A percentile compares a stretch with the other conserved stretches of the same genome.
phyloP scores from a whole-genome alignment of 1,140 invertebrate species.

The Bombus ignitus region DNA sequence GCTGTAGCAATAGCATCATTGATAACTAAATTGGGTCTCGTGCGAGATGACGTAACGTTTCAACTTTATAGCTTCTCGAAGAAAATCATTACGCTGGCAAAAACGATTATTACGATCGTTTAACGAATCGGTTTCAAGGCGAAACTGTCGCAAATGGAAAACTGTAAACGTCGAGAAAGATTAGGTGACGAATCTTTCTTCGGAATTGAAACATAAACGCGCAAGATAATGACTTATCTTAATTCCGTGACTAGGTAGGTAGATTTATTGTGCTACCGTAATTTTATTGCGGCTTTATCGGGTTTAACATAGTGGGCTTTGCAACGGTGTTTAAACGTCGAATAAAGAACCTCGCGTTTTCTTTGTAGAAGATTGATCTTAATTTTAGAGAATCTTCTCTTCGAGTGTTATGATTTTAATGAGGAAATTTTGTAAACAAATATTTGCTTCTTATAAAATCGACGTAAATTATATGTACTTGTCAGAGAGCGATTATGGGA shows the following conservation, averaged over 20 bases:
- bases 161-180: too few species aligned
- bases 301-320: too few species aligned
- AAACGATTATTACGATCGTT: not conserved
- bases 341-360: too few species aligned
- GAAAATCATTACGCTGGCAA: not conserved
- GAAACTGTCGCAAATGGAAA: not conserved
- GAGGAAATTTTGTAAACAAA: not conserved
- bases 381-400: too few species aligned
- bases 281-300: too few species aligned
- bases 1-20: conserved; percentile 56
- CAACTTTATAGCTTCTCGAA: not conserved
- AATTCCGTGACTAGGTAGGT: too few species aligned
- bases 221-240: not conserved
- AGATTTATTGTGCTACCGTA: too few species aligned
- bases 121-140: not conserved
- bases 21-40: conserved; percentile 63
- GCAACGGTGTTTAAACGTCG: too few species aligned
- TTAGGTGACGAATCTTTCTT: too few species aligned
- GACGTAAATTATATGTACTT: not conserved
- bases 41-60: conserved; percentile 43
- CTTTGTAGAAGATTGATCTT: too few species aligned
- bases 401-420: too few species aligned
- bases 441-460: not conserved
- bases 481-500: not conserved
- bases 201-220: not conserved